A percentile compares a stretch with the other conserved stretches of the same genome.
These are phyloP conservation scores for Neotoxoptera formosana DNA, from an alignment of 1,140 invertebrate species.

Conservation along the genomic window DNA sequence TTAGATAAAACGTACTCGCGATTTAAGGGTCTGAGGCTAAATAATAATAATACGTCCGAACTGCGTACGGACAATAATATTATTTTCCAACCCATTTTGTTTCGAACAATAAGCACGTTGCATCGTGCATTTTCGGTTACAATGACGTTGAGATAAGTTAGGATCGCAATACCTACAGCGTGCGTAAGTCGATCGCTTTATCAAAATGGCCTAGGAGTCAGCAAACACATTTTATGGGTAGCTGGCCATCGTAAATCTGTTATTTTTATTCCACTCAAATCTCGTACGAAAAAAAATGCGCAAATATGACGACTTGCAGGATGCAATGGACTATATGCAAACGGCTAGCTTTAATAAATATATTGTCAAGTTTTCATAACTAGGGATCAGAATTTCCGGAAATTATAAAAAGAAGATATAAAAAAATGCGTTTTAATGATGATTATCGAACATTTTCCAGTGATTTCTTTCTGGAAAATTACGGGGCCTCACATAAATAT, in stretches of 20 bases:
- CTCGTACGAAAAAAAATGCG: not conserved
- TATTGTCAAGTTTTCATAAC: not conserved
- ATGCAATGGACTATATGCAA: not conserved
- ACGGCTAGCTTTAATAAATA: not conserved
- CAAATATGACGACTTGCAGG: not conserved
- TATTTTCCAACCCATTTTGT: not conserved
- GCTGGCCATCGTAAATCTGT: not conserved
- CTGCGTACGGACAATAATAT: not conserved
- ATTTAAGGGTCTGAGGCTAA: not conserved
- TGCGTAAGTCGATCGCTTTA: not conserved
- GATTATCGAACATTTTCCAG: too few relatives aligned
- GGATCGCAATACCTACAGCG: not conserved
- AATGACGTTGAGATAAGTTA: not conserved
- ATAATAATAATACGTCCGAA: not conserved
- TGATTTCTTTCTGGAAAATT: too few relatives aligned
- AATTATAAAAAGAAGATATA: too few relatives aligned
- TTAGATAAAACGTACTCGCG: not conserved
- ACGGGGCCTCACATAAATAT: too few relatives aligned
- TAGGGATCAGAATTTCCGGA: too few relatives aligned
- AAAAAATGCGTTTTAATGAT: too few relatives aligned
- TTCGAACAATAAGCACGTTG: not conserved
- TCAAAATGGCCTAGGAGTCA: not conserved
- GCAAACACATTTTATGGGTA: not conserved
- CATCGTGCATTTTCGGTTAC: slow-evolving; percentile 7
- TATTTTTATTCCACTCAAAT: not conserved